A percentile compares a stretch with the other conserved stretches of the same genome.
Evolutionary conservation across 2,113 vertebrate genomes (phyloP).

Genomic region (Rhabdomys dilectus): DNA sequence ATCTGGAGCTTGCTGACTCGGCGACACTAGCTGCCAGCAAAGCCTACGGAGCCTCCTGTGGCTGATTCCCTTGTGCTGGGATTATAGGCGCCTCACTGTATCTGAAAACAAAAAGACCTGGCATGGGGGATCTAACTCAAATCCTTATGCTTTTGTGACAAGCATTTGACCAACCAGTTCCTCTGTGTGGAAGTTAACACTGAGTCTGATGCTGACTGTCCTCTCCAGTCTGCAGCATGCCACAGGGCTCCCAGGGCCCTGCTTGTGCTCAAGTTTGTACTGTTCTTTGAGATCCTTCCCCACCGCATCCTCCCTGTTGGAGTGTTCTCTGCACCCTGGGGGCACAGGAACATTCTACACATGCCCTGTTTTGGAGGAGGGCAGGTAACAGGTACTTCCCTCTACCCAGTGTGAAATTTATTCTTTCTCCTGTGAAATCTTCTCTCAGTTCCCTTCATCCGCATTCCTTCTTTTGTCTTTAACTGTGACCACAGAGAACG

Average conservation of each 20-base stretch:
- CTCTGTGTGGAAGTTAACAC: neutral
- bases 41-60: too few relatives aligned
- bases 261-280: too few relatives aligned
- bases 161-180: neutral
- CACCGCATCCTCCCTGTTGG: rapidly evolving
- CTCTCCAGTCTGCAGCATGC: neutral
- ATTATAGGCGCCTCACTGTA: neutral
- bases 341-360: rapidly evolving
- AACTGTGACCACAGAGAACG: neutral
- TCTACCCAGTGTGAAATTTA: neutral
- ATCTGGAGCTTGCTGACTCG: neutral
- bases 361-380: neutral
- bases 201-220: rapidly evolving
- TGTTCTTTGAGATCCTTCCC: neutral
- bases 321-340: neutral
- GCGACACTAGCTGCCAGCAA: neutral
- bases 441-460: neutral
- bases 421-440: neutral
- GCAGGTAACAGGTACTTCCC: too few relatives aligned
- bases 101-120: neutral
- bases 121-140: neutral
- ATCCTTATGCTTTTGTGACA: neutral
- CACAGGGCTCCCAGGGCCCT: neutral
- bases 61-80: neutral
- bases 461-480: neutral